A percentile compares a stretch with the other conserved stretches of the same genome.
These are phyloP conservation scores for Iphiclides podalirius DNA, from an alignment of 2,888 invertebrate species.

Conservation along the genomic window DNA sequence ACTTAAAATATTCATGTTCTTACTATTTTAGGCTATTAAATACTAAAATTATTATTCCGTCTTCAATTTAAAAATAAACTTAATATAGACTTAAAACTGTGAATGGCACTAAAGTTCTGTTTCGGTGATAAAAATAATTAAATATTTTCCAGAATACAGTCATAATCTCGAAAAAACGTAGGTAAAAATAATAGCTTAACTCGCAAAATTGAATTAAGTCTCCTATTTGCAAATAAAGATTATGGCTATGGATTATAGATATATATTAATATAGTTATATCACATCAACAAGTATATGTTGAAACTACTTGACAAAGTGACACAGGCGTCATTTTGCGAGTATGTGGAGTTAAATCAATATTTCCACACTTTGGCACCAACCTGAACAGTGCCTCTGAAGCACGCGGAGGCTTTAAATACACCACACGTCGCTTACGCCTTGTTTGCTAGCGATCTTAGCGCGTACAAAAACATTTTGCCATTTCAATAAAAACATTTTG, in stretches of 20 bases:
- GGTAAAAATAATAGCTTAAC: no score
- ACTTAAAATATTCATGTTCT: slow-evolving; percentile 21
- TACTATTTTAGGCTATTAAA: neutral
- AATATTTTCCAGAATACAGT: no score
- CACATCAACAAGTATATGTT: neutral
- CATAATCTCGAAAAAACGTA: no score
- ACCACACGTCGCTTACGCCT: slow-evolving; percentile 31
- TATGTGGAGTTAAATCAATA: slow-evolving; percentile 48
- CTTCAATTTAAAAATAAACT: neutral
- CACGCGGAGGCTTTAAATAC: slow-evolving; percentile 14
- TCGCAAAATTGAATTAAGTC: no score
- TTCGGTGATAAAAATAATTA: no score
- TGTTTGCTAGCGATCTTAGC: slow-evolving; percentile 35
- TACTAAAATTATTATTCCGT: neutral
- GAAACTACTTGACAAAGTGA: slow-evolving; percentile 18
- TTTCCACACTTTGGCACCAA: slow-evolving; percentile 38
- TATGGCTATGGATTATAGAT: no score
- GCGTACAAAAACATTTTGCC: slow-evolving; percentile 19
- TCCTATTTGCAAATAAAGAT: no score
- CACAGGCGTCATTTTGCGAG: slow-evolving; percentile 30
- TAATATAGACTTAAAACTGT: no score
- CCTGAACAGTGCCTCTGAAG: slow-evolving; percentile 46
- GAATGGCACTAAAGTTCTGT: no score
- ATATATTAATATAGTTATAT: no score
- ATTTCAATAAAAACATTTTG: slow-evolving; percentile 18